Evolutionary conservation across 2,797 vertebrate species (phyloP).

Genomic region (Antrozous pallidus): DNA sequence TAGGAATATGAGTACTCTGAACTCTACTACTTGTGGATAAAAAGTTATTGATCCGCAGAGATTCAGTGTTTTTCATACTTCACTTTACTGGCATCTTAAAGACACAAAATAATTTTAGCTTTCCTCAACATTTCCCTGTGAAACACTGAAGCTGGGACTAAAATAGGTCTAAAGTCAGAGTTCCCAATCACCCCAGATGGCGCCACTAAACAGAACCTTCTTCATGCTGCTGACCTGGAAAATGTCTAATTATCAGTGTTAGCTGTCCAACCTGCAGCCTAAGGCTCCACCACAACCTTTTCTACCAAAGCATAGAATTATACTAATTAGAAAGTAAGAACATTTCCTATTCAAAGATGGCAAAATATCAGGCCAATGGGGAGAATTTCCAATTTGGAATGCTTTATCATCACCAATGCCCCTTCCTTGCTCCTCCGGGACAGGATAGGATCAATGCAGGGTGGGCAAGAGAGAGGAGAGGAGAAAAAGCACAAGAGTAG

Average conservation of each 20-base stretch:
- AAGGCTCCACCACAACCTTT: not conserved
- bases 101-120: constrained; percentile 2
- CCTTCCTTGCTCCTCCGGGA: not conserved
- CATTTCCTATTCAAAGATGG: not conserved
- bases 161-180: not conserved
- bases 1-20: constrained; percentile 20
- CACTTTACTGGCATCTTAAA: not conserved
- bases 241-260: not conserved
- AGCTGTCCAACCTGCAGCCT: not conserved
- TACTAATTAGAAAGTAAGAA: not conserved
- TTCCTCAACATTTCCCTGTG: constrained; percentile 6
- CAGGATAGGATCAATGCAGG: not conserved
- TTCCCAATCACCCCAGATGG: not conserved
- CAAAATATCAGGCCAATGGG: not conserved
- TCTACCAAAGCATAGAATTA: not conserved
- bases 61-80: not conserved
- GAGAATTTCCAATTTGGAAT: not conserved
- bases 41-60: not conserved
- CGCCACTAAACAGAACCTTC: not conserved
- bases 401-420: not conserved
- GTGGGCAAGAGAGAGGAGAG: not conserved
- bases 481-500: not conserved
- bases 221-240: constrained; percentile 19
- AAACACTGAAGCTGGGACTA: not conserved
- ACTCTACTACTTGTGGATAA: not conserved